A percentile compares a stretch with the other conserved stretches of the same genome.
Evolutionary conservation across 2,113 vertebrate genomes (phyloP).

Genomic region (Columba livia): DNA sequence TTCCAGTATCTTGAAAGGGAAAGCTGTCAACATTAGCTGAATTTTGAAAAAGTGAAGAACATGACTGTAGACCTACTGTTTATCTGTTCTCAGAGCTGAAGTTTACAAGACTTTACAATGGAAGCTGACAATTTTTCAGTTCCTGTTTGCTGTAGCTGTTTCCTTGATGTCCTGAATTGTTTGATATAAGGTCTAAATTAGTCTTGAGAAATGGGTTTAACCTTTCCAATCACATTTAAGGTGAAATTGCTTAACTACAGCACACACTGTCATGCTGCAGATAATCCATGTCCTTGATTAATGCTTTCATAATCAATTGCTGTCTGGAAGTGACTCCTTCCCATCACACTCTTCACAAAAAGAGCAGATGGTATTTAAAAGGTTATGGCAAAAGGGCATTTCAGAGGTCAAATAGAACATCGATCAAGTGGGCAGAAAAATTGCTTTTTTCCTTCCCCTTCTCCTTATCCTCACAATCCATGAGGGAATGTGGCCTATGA

Average conservation of each 20-base stretch:
- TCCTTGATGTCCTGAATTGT: neutral
- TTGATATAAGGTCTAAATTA: conserved; percentile 67
- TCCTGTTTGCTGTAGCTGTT: conserved; percentile 55
- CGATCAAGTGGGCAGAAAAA: conserved; percentile 87
- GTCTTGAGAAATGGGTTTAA: conserved; percentile 79
- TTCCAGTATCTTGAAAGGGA: neutral
- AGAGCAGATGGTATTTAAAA: conserved; percentile 95
- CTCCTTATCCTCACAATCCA: conserved; percentile 74
- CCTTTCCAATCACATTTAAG: conserved; percentile 88
- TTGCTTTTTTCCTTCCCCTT: conserved; percentile 77
- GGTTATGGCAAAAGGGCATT: conserved; percentile 84
- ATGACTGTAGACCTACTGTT: neutral
- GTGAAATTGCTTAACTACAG: conserved; percentile 94
- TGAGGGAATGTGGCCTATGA: conserved; percentile 75
- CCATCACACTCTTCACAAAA: conserved; percentile 87
- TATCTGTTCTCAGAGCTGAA: neutral
- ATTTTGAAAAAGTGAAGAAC: neutral
- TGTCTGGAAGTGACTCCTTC: conserved; percentile 88
- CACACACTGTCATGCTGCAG: conserved; percentile 81
- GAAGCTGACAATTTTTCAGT: conserved; percentile 39
- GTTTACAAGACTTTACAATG: conserved; percentile 11
- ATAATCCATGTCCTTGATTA: conserved; percentile 97
- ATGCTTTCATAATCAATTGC: conserved; percentile 96
- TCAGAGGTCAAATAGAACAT: conserved; percentile 86
- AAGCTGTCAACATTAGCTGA: neutral